Evolutionary conservation across 2,797 vertebrate species (phyloP).

Genomic region (Apogon hyalosoma): DNA sequence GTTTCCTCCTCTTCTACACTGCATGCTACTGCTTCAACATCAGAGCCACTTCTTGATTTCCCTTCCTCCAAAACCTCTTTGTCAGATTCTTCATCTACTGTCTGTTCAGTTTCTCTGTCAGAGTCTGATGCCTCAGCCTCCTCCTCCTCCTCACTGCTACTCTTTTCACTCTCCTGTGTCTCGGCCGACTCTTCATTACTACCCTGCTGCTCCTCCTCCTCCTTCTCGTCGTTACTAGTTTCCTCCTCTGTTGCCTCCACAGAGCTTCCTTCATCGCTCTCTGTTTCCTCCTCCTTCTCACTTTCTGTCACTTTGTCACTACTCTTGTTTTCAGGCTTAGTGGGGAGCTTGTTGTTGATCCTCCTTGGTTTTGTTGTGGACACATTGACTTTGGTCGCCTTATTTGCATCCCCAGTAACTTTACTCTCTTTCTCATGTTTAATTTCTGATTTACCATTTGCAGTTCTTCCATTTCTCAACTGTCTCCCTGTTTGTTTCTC

Average conservation of each 20-base stretch:
- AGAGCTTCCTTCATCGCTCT: conserved; percentile 68
- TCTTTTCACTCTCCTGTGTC: conserved; percentile 63
- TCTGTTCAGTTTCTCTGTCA: conserved; percentile 48
- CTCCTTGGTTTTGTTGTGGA: conserved; percentile 18
- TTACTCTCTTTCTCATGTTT: conserved; percentile 17
- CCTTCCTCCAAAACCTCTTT: conserved; percentile 37
- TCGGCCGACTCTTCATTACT: conserved; percentile 52
- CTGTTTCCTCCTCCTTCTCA: conserved; percentile 59
- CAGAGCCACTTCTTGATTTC: conserved; percentile 37
- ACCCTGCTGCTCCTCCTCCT: conserved; percentile 69
- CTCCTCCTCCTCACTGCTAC: conserved; percentile 59
- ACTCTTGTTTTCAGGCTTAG: conserved; percentile 46
- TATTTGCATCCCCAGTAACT: conserved; percentile 32
- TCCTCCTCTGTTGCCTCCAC: conserved; percentile 59
- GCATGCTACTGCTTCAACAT: conserved; percentile 44
- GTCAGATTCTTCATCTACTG: conserved; percentile 38
- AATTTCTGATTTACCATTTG: conserved; percentile 29
- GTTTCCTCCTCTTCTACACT: conserved; percentile 61
- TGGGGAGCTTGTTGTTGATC: conserved; percentile 35
- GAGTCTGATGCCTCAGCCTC: conserved; percentile 46
- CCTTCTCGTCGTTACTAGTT: conserved; percentile 55
- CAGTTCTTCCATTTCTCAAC: conserved; percentile 35
- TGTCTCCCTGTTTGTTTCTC: conserved; percentile 44
- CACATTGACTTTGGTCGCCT: conserved; percentile 33
- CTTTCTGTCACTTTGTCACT: conserved; percentile 42